Evolutionary conservation across 2,113 vertebrate species (phyloP), one percentile per base, ranked within the genome.

Genomic region (Blennius ocellaris): DNA sequence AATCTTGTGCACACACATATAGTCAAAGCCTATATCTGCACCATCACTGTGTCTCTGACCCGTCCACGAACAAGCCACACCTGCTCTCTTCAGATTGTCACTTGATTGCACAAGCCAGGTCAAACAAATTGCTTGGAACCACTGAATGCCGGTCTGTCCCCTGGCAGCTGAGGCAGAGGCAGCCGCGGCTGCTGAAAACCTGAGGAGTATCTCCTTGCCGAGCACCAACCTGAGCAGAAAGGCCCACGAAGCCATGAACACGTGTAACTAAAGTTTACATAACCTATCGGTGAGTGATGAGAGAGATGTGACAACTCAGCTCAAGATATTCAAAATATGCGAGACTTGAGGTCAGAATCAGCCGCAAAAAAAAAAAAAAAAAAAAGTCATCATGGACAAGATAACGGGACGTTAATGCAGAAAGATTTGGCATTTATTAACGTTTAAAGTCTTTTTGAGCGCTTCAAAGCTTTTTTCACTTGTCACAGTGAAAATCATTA

Each of bases 71-170:
- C 69, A 76, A 69, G 69, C 58, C 71, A 71, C 77, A 73, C 69
- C 66, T 78, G 82, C 37, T 70, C 52, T 55, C 59, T 41, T 16
- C 55, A 77, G 75, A 63, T 53, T 66, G 61, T 40, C 71, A 83
- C 48, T 80, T 80, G 48, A 80, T 86, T 83, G 76, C 55, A 67
- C 11, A 41, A 69, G 61, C 70, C 75, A 70, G 81, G 66, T 80
- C 64, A 63, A 67, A 74, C 57, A 82, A 77, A 84, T 79, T 73
- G 59, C 73, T 58, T 57, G 68, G 65, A 40, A 69, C 64, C 55
- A 2, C 21, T 30, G 21, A 30, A 30, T 30, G 4, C 76, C 67
- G 66, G 76, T 70, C 43, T 4, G 44, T 76, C 53, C 21, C 15
- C 58, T 36, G 57, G 70, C 69, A 51, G 49, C 67, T 43, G 73